Percentiles rank a stretch among this genome's conserved stretches.
Evolutionary conservation across 2,113 vertebrate species (phyloP).

Genomic region (Arvicanthis niloticus): DNA sequence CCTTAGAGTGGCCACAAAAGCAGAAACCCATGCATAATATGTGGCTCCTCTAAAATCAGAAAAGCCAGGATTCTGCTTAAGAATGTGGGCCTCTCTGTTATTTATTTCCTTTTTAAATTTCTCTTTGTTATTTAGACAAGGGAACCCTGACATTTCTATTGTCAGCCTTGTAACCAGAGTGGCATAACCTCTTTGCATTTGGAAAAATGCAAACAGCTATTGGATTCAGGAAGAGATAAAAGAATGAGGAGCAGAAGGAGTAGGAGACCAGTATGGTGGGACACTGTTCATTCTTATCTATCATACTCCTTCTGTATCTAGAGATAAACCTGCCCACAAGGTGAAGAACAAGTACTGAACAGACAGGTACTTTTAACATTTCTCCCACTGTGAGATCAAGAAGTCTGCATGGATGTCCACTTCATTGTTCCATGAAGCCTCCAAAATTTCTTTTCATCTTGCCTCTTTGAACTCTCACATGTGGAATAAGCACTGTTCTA

Average conservation of each 20-base stretch:
- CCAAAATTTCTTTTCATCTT: background rate
- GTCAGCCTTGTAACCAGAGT: background rate
- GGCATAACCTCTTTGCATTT: background rate
- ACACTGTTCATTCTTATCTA: background rate
- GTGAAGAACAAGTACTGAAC: background rate
- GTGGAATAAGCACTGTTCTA: background rate
- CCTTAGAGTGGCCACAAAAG: background rate
- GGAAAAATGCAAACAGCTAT: background rate
- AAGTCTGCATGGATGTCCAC: background rate
- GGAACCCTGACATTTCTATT: background rate
- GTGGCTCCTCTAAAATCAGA: background rate
- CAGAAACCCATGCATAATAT: background rate
- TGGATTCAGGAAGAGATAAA: background rate
- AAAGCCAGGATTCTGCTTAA: background rate
- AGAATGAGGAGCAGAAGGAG: background rate
- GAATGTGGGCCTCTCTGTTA: background rate
- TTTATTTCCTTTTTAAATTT: background rate
- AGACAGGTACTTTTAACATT: background rate
- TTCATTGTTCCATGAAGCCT: background rate
- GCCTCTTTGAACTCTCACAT: background rate
- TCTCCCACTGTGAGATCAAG: background rate
- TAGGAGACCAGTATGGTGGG: background rate
- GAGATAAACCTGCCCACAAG: background rate
- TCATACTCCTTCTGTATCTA: background rate
- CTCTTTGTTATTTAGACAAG: background rate